phyloP scores from a whole-genome alignment of 2,888 invertebrate species.

The Drosophila meridiana region DNA sequence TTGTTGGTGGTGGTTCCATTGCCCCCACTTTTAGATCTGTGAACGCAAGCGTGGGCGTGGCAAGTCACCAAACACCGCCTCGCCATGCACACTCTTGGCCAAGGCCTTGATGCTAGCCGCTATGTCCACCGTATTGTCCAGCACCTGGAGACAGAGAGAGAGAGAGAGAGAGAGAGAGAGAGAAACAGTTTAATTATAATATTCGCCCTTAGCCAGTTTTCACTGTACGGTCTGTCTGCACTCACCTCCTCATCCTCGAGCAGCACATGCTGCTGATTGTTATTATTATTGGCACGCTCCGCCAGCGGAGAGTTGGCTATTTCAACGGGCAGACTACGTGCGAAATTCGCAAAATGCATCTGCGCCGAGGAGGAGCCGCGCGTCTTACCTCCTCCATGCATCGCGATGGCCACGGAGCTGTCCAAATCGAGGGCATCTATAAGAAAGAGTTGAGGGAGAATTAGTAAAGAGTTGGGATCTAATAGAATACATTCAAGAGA shows the following conservation, averaged over 20 bases:
- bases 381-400: conserved; percentile 39
- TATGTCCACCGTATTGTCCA: conserved; percentile 91
- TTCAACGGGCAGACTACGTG: conserved; percentile 92
- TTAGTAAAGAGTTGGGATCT: no score
- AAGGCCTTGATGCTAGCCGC: conserved; percentile 96
- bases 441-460: background rate
- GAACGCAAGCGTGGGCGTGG: conserved; percentile 94
- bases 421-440: conserved; percentile 84
- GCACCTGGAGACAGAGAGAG: conserved; percentile 67
- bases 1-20: conserved; percentile 27
- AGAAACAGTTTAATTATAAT: background rate
- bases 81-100: conserved; percentile 95
- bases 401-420: conserved; percentile 80
- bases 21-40: conserved; percentile 88
- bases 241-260: conserved; percentile 78
- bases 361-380: conserved; percentile 50
- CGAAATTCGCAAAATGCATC: conserved; percentile 85
- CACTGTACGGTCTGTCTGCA: background rate
- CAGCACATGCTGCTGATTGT: conserved; percentile 38
- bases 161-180: background rate
- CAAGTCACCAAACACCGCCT: conserved; percentile 93
- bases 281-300: conserved; percentile 65
- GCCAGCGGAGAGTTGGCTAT: conserved; percentile 87
- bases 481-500: no score
- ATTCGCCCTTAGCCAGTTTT: background rate